Conservation (phyloP, 2,113 vertebrate genomes). For the Micronisus gabar region DNA sequence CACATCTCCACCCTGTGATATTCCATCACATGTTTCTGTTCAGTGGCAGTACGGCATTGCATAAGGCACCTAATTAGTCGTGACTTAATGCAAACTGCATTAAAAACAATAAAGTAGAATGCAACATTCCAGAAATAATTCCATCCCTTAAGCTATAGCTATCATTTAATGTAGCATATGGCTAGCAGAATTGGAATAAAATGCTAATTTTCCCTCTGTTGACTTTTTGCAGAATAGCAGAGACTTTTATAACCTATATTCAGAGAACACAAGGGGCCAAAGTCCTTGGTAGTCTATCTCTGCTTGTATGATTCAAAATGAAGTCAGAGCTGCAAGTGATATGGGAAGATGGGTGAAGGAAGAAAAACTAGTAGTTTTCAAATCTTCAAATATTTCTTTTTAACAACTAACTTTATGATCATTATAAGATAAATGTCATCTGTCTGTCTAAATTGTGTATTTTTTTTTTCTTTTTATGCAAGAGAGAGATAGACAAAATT, state of each 20-base stretch:
- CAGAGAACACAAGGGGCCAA: not conserved
- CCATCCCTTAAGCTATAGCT: not conserved
- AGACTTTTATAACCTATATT: not conserved
- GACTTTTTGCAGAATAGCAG: not conserved
- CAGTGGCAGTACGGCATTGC: not conserved
- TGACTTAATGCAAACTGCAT: not conserved
- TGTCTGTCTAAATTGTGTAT: not conserved
- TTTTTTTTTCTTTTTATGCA: not conserved
- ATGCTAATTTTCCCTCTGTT: not conserved
- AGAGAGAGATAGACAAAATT: not conserved
- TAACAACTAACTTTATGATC: not conserved
- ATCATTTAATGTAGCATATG: not conserved
- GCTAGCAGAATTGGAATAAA: not conserved
- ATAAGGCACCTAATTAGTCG: not conserved
- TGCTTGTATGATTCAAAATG: not conserved
- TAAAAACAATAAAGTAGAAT: not conserved
- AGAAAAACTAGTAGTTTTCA: not conserved
- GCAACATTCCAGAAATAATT: not conserved
- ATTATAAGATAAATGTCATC: not conserved
- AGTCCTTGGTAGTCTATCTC: not conserved
- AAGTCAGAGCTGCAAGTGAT: not conserved
- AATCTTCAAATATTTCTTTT: not conserved
- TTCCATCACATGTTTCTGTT: not conserved
- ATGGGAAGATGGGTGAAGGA: not conserved
- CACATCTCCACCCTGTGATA: not conserved